Percentiles rank a stretch among this genome's conserved stretches.
phyloP scores from a whole-genome alignment of 2,797 vertebrate genomes.

The Gadopsis marmoratus region DNA sequence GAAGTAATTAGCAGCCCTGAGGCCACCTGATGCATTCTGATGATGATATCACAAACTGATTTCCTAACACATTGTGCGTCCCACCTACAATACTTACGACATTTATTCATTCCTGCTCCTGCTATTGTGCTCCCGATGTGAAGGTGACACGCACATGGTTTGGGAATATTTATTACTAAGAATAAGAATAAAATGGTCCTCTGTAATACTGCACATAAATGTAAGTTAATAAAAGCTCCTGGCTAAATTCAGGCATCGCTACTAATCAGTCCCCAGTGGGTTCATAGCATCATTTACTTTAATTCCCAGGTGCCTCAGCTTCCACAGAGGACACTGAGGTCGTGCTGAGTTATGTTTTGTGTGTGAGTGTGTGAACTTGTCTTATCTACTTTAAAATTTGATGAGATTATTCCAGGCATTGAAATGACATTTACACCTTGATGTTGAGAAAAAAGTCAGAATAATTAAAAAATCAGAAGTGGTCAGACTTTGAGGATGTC shows the following conservation, averaged over 20 bases:
- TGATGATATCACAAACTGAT: background rate
- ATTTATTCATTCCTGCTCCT: background rate
- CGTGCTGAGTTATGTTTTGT: no score
- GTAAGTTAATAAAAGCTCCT: background rate
- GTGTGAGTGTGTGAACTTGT: background rate
- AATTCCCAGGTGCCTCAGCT: background rate
- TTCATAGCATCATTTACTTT: background rate
- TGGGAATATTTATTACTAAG: background rate
- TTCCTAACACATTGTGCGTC: background rate
- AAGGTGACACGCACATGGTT: background rate
- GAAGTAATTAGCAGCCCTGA: background rate
- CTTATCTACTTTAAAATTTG: background rate
- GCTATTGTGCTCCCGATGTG: background rate
- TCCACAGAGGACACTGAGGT: no score
- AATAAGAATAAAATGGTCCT: background rate
- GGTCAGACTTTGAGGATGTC: no score
- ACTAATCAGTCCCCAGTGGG: background rate
- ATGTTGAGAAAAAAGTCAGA: background rate
- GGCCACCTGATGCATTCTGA: slow-evolving; percentile 1
- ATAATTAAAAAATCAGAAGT: no score
- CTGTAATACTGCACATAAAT: background rate
- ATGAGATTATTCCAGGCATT: background rate
- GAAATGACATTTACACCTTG: background rate
- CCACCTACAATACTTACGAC: background rate
- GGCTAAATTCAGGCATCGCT: background rate